Evolutionary conservation across 2,113 vertebrate genomes (phyloP).

Genomic region (Amblyopsis rosae): DNA sequence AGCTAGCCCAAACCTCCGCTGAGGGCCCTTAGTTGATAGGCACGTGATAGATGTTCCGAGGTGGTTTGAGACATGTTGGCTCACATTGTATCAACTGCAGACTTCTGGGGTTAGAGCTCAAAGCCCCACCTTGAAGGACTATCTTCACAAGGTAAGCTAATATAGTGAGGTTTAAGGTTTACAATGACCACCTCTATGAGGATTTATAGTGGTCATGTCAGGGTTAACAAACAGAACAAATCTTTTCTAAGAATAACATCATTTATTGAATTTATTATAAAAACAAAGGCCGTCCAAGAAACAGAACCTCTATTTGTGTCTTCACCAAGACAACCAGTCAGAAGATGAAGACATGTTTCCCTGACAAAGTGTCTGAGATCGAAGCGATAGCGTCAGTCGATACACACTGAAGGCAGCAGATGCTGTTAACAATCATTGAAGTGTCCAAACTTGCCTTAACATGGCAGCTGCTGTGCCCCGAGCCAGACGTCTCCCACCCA

Average conservation of each 20-base stretch:
- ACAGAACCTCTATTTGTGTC: too few relatives aligned
- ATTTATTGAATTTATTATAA: background rate
- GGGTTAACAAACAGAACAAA: slow-evolving; percentile 36
- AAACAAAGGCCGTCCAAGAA: too few relatives aligned
- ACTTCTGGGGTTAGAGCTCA: background rate
- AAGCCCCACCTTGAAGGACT: slow-evolving; percentile 38
- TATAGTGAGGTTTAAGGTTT: slow-evolving; percentile 4
- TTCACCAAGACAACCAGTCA: background rate
- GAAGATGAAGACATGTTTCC: slow-evolving; percentile 8
- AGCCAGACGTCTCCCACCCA: slow-evolving; percentile 40
- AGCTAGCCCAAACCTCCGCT: background rate
- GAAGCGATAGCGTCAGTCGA: slow-evolving; percentile 14
- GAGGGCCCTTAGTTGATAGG: slow-evolving; percentile 21
- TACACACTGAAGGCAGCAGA: slow-evolving; percentile 33
- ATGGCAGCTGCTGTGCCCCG: slow-evolving; percentile 64
- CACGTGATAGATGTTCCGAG: slow-evolving; percentile 41
- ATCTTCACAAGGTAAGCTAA: slow-evolving; percentile 26
- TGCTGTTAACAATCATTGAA: slow-evolving; percentile 32
- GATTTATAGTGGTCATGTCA: slow-evolving; percentile 27
- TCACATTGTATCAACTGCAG: slow-evolving; percentile 43
- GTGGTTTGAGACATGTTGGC: slow-evolving; percentile 41
- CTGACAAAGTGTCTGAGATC: slow-evolving; percentile 33
- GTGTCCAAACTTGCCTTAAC: slow-evolving; percentile 58
- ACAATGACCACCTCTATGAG: slow-evolving; percentile 5
- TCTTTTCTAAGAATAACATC: background rate